Evolutionary conservation across 2,888 invertebrate genomes (phyloP).

Genomic region (Rhopalosiphum nymphaeae): DNA sequence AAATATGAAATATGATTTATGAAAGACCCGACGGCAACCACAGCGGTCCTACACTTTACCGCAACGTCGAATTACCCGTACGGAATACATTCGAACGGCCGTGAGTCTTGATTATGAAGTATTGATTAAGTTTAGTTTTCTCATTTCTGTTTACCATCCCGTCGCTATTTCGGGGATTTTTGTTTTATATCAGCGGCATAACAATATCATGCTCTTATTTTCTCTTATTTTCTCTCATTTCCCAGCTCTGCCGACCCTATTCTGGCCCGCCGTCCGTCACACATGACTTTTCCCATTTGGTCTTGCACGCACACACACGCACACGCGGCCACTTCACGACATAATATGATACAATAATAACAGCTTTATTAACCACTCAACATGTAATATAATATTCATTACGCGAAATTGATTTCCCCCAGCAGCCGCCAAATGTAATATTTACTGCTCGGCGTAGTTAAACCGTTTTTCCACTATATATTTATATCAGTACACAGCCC

Average conservation of each 20-base stretch:
- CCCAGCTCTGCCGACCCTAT: neutral
- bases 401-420: neutral
- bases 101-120: neutral
- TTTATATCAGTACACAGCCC: neutral
- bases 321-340: neutral
- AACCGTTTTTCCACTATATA: neutral
- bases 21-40: neutral
- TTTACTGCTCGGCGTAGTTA: neutral
- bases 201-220: neutral
- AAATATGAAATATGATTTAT: slow-evolving; percentile 18
- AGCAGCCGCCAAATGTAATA: neutral
- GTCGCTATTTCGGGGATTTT: neutral
- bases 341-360: neutral
- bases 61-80: neutral
- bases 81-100: neutral
- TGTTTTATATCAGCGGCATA: neutral
- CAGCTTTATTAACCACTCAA: neutral
- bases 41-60: neutral
- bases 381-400: slow-evolving; percentile 2
- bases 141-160: neutral
- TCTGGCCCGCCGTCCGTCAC: neutral
- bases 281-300: neutral
- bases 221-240: neutral
- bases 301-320: neutral
- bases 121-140: neutral